These are phyloP conservation scores for Apodemus speciosus DNA, from an alignment of 2,113 vertebrate genomes.

Conservation along the genomic window DNA sequence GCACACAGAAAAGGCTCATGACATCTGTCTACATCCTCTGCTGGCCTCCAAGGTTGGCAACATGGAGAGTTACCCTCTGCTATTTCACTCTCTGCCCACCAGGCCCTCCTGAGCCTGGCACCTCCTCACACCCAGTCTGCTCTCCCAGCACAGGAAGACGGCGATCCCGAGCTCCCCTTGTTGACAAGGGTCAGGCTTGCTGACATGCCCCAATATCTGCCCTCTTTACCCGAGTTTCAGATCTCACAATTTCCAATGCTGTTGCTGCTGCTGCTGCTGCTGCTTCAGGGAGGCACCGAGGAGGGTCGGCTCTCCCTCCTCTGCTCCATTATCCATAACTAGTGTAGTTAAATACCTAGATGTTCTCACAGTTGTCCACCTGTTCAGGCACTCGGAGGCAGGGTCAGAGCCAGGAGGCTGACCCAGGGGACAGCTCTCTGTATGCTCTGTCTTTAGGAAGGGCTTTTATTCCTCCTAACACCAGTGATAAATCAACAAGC, in stretches of 20 bases:
- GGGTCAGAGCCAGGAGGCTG: background rate
- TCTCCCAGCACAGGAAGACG: fast-evolving
- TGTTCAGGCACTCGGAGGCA: background rate
- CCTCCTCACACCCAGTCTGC: background rate
- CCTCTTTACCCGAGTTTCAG: background rate
- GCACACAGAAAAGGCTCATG: background rate
- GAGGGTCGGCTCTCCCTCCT: background rate
- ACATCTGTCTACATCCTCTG: background rate
- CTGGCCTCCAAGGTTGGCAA: fast-evolving
- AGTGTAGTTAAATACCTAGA: background rate
- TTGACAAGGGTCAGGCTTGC: fast-evolving
- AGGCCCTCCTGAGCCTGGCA: fast-evolving
- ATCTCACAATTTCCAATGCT: background rate
- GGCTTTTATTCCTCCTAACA: background rate
- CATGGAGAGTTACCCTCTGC: fast-evolving
- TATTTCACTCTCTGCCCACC: background rate
- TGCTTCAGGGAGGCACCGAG: background rate
- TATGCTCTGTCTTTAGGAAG: background rate
- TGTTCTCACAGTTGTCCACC: background rate
- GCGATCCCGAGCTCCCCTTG: background rate
- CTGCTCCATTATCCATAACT: background rate
- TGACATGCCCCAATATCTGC: fast-evolving
- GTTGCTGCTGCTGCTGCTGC: too few species aligned
- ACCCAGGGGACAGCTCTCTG: background rate
- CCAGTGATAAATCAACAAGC: background rate